Percentiles rank a stretch among this genome's conserved stretches.
These are phyloP conservation scores for Pollenia angustigena DNA, from an alignment of 2,888 invertebrate genomes.

Conservation along the genomic window DNA sequence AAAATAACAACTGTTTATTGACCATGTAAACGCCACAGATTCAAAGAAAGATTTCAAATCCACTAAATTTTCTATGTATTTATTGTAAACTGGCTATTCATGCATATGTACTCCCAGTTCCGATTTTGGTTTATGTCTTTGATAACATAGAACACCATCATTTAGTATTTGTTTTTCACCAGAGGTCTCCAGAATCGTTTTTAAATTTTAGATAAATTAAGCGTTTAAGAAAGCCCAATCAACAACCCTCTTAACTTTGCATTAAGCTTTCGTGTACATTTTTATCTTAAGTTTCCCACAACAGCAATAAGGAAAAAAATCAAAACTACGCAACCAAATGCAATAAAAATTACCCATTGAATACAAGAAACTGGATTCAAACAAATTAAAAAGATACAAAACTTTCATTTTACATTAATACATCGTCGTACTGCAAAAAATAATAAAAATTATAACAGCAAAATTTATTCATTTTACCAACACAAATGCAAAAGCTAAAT, in stretches of 20 bases:
- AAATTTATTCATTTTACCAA: too few species aligned
- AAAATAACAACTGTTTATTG: too few species aligned
- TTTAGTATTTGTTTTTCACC: not conserved
- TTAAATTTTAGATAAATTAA: not conserved
- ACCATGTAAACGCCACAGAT: too few species aligned
- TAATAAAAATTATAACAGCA: not conserved
- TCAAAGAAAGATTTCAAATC: too few species aligned
- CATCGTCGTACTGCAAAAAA: not conserved
- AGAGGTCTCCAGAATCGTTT: not conserved
- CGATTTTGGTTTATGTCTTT: slow-evolving; percentile 7
- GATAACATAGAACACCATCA: not conserved
- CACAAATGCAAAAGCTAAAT: too few species aligned
- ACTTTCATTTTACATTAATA: not conserved
- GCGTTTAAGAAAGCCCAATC: not conserved
- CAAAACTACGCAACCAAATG: not conserved
- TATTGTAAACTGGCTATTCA: too few species aligned
- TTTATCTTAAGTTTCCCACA: not conserved
- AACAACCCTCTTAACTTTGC: not conserved
- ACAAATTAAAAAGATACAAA: not conserved
- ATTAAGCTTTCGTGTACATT: not conserved
- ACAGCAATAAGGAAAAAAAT: too few species aligned
- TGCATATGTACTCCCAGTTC: not conserved
- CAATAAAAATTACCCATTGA: not conserved
- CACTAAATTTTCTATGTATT: too few species aligned
- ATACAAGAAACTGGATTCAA: not conserved